Base-by-base conservation (phyloP, 2,888 invertebrate genomes). In the Ephialtes manifestator region DNA sequence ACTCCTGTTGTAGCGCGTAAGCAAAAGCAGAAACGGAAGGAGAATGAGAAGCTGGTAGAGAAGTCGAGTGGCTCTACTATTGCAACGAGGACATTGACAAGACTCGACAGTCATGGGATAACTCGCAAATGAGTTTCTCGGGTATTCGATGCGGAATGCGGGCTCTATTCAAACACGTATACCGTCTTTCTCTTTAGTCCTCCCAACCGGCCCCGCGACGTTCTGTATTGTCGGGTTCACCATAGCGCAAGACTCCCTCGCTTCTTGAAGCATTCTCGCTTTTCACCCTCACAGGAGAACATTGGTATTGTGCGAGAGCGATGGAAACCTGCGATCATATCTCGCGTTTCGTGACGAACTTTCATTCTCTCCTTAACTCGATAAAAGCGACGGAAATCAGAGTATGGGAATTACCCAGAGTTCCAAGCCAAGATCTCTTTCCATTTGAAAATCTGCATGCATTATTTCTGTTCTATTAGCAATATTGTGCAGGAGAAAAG, bases 91-190 rank as follows among this genome's bases (percentile, higher is more conserved):
- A 75, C 70, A 80, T 55, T 43, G 60, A 80, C 70, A 63, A 84
- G 70, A 39, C 88, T 83, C 85, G 68, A 68, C 83, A 86, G 84
- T 82, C 85, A 82, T 72, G 85, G 87, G 87, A 85, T 89, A 91
- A 92, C 91, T 92, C 92, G 87, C 90, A 92, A 92, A 92, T 92
- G 92, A 93, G 92, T 92, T 92, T 92, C 92, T 89, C 90, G 89
- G 89, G 88, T 90, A 91, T 90, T 90, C 90, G 90, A 92, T 90
- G 91, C 88, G 90, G 91, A 91, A 92, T 93, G 92, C 90, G 92
- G 90, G 90, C 87, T 90, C 91, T 90, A 90, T 92, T 91, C 90
- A 90, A 92, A 92, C 90, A 91, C 89, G 84, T 88, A 85, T 88
- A 85, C 85, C 74, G 83, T 68, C 84, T 86, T 72, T 78, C 70